These are phyloP conservation scores for Zaprionus tsacasi DNA, from an alignment of 1,140 invertebrate genomes.

Conservation along the genomic window DNA sequence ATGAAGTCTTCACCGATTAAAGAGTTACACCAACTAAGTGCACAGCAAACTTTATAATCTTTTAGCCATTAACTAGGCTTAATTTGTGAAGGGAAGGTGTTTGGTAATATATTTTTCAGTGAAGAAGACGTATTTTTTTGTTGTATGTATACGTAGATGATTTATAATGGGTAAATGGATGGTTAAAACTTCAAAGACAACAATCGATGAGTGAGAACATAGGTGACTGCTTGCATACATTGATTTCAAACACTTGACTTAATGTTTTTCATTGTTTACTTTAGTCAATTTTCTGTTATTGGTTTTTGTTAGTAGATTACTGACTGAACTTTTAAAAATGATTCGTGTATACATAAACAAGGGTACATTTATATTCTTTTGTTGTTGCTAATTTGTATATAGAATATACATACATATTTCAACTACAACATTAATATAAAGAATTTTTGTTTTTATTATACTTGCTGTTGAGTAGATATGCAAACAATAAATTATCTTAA, in stretches of 20 bases:
- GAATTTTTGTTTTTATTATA: conserved; percentile 11
- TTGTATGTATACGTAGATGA: conserved; percentile 30
- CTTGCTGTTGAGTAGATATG: conserved; percentile 15
- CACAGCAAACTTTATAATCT: neutral
- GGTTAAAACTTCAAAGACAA: conserved; percentile 81
- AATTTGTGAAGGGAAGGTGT: neutral
- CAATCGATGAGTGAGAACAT: conserved; percentile 78
- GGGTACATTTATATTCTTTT: conserved; percentile 49
- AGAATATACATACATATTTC: conserved; percentile 24
- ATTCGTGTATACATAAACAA: conserved; percentile 56
- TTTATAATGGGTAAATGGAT: conserved; percentile 51
- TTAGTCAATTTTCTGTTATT: conserved; percentile 25
- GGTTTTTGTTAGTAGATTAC: conserved; percentile 9
- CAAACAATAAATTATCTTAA: neutral
- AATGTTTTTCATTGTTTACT: conserved; percentile 38
- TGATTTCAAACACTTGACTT: conserved; percentile 51
- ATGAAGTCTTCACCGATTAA: conserved; percentile 52
- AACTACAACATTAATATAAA: conserved; percentile 41
- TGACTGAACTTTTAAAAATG: conserved; percentile 14
- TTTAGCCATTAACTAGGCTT: neutral
- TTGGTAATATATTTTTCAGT: neutral
- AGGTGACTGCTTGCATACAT: conserved; percentile 57
- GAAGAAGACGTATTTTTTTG: neutral
- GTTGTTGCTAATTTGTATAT: conserved; percentile 31
- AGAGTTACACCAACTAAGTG: conserved; percentile 7